Conservation (phyloP, 2,888 invertebrate species). For the Parnassius mnemosyne region DNA sequence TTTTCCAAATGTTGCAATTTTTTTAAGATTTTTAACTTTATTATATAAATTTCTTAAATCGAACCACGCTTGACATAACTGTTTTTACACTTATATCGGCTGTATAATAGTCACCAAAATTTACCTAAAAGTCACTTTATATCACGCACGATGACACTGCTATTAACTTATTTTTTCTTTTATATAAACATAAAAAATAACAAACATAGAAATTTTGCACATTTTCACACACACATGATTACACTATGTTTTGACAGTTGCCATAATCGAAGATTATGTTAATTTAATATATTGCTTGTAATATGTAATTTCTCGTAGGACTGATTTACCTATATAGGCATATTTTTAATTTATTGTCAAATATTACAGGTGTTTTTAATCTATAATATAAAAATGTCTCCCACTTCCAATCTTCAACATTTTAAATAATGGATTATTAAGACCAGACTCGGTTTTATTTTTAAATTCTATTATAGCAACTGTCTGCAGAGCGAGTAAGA, state of each 20-base stretch:
- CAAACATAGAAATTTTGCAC: conserved; percentile 50
- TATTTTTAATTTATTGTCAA: conserved; percentile 39
- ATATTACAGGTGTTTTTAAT: conserved; percentile 26
- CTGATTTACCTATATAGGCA: conserved; percentile 27
- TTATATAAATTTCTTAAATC: conserved; percentile 34
- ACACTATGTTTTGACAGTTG: conserved; percentile 59
- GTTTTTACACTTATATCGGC: conserved; percentile 36
- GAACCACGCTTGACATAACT: conserved; percentile 46
- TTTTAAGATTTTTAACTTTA: conserved; percentile 31
- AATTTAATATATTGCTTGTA: background rate
- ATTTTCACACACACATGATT: conserved; percentile 51
- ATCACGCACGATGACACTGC: conserved; percentile 50
- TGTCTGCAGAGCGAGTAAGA: conserved; percentile 34
- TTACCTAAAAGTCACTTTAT: conserved; percentile 18
- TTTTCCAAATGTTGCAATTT: conserved; percentile 33
- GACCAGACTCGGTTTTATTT: background rate
- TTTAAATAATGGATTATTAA: no score
- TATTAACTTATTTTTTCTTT: conserved; percentile 45
- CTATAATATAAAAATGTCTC: conserved; percentile 21
- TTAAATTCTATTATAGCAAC: conserved; percentile 36
- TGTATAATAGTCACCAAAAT: conserved; percentile 44
- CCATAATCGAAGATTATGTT: conserved; percentile 30
- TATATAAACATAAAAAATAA: conserved; percentile 77
- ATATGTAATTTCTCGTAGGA: conserved; percentile 5
- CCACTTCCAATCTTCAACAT: background rate